Conservation (phyloP, 2,113 vertebrate genomes). For the Esox niger region DNA sequence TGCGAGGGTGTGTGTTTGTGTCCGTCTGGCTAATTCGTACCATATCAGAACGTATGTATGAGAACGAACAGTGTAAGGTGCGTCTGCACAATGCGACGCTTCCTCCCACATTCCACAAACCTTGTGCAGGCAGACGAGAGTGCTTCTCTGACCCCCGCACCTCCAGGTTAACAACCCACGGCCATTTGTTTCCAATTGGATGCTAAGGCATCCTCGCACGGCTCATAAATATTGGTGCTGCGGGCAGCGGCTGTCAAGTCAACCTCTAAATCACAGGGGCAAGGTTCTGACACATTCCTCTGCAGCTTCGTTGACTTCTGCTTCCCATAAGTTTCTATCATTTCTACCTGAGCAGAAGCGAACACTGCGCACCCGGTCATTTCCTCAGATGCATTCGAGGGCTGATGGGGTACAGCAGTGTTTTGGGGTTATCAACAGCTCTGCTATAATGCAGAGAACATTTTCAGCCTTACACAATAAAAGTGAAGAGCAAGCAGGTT, state of each 20-base stretch:
- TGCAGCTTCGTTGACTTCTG: neutral
- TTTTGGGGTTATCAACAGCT: neutral
- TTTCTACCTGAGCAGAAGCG: constrained; percentile 25
- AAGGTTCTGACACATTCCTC: constrained; percentile 67
- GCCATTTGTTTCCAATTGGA: constrained; percentile 73
- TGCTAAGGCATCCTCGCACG: constrained; percentile 59
- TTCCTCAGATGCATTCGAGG: constrained; percentile 12
- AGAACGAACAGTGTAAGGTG: constrained; percentile 37
- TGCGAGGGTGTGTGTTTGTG: constrained; percentile 5
- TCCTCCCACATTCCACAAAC: constrained; percentile 71
- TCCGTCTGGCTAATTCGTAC: neutral
- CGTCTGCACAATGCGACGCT: constrained; percentile 54
- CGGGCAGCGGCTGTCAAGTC: constrained; percentile 48
- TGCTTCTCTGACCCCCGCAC: constrained; percentile 61
- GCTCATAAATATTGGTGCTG: constrained; percentile 63
- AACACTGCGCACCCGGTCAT: constrained; percentile 38
- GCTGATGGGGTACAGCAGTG: constrained; percentile 5
- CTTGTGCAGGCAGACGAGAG: constrained; percentile 45
- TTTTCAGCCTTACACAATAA: neutral
- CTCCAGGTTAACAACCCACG: constrained; percentile 67
- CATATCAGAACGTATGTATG: constrained; percentile 16
- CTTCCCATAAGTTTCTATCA: constrained; percentile 22
- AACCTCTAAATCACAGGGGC: constrained; percentile 61
- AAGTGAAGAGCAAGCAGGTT: neutral
- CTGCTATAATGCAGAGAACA: neutral